Evolutionary conservation across 2,888 invertebrate genomes (phyloP), one percentile per base, ranked within the genome.

Genomic region (Meloe dianella): DNA sequence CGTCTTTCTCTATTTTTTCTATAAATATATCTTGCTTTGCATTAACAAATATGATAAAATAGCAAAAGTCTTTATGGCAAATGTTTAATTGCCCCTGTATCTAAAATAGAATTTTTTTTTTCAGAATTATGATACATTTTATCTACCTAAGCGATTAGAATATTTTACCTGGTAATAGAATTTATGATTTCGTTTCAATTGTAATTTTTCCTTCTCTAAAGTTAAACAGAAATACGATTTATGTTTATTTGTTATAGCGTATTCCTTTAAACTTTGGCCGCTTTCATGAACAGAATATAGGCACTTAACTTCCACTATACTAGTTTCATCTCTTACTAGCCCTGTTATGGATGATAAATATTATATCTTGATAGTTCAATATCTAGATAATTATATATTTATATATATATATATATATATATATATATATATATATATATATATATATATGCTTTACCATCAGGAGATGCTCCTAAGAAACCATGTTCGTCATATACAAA

Each of bases 11-110:
- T 7, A 22, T 29, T 58, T 58, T 29, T 58, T 58, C 27, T 29
- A 54, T 12, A n/a, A 54, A 54, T 8, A 54, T 10, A 27, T 58
- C 29, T 58, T 58, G 17, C 2, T 14, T 22, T 6, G 9, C 3
- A 29, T 58, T 29, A 24, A 58, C 14, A 24, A 7, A 58, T 24
- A 17, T 14, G 1, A 58, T 12, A 63, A 56, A 29, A 58, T 60
- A 64, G 24, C 64, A 64, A 7, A 17, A 63, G 2, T 29, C 47
- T 35, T 24, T 65, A 8, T 41, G 8, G 14, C 27, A 22, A 14
- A 61, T 61, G 20, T 65, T 65, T 14, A 63, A 24, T 20, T 62
- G 65, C n/a, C 56, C 61, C 30, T 65, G 61, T 22, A 32, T 32
- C 32, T 32, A 32, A 32, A 32, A 32, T 32, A 7, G 29, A 29